Percentiles rank a stretch among this genome's conserved stretches.
Conservation (phyloP, 2,888 invertebrate species). For the Ornithoptera alexandrae region DNA sequence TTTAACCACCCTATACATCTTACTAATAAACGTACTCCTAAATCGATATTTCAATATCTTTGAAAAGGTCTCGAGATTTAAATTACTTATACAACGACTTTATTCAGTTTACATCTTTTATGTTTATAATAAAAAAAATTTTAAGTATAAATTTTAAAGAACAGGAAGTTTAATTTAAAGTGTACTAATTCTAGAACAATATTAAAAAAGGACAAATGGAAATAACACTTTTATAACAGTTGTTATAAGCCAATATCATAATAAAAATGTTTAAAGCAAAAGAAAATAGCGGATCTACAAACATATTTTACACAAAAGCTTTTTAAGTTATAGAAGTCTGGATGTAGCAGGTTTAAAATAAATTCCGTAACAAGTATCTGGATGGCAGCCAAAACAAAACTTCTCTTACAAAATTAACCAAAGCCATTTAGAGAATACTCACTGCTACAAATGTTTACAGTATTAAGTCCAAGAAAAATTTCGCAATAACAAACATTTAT, state of each 20-base stretch:
- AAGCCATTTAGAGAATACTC: slow-evolving; percentile 18
- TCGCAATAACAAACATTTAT: not conserved
- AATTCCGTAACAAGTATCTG: slow-evolving; percentile 25
- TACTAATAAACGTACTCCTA: too few relatives aligned
- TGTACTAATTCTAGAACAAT: too few relatives aligned
- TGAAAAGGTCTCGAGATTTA: too few relatives aligned
- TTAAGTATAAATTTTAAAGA: too few relatives aligned
- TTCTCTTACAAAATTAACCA: slow-evolving; percentile 19
- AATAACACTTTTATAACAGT: not conserved
- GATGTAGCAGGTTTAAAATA: slow-evolving; percentile 25
- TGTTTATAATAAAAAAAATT: too few relatives aligned
- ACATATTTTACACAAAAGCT: slow-evolving; percentile 56
- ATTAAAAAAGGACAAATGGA: too few relatives aligned
- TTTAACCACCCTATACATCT: too few relatives aligned
- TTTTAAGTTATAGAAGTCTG: slow-evolving; percentile 37
- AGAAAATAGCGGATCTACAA: not conserved
- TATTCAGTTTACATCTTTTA: too few relatives aligned
- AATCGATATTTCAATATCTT: too few relatives aligned
- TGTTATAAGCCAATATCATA: not conserved
- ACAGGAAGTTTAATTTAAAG: too few relatives aligned
- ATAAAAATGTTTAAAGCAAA: not conserved
- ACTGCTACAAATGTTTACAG: not conserved
- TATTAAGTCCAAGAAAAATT: not conserved
- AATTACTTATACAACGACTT: too few relatives aligned
- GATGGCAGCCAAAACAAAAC: slow-evolving; percentile 24